Conservation (phyloP, 2,888 invertebrate genomes). For the Arctia plantaginis region DNA sequence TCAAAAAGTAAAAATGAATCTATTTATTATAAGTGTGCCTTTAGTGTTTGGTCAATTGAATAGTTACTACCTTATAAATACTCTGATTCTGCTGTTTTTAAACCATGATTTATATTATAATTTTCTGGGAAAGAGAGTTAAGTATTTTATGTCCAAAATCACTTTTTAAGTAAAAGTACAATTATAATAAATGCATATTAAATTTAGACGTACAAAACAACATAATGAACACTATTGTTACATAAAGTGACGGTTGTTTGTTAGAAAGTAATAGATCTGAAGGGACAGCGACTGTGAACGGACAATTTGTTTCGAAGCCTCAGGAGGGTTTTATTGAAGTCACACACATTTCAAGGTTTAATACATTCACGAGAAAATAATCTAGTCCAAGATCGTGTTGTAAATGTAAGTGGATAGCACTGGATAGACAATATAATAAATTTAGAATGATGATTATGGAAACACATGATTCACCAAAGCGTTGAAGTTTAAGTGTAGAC, state of each 20-base stretch:
- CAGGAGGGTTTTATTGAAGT: conserved; percentile 49
- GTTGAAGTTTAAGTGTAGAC: neutral
- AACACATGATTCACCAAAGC: conserved; percentile 6
- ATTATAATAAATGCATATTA: conserved; percentile 18
- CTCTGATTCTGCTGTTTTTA: neutral
- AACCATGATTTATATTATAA: neutral
- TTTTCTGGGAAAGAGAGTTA: neutral
- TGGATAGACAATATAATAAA: conserved; percentile 1
- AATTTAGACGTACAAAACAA: conserved; percentile 16
- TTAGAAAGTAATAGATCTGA: conserved; percentile 47
- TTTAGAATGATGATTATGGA: conserved; percentile 14
- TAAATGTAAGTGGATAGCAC: neutral
- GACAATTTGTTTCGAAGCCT: conserved; percentile 47
- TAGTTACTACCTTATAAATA: neutral
- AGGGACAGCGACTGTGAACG: conserved; percentile 39
- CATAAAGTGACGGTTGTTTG: conserved; percentile 20
- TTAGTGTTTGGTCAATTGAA: neutral
- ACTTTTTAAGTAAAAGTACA: conserved; percentile 11
- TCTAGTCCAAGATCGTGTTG: conserved; percentile 11
- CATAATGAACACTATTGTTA: conserved; percentile 34
- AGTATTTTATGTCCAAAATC: neutral
- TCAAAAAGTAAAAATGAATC: conserved; percentile 39
- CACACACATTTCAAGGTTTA: conserved; percentile 35
- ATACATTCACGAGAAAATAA: conserved; percentile 31
- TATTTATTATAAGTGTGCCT: conserved; percentile 29